phyloP scores from a whole-genome alignment of 30 jellyfish, hydroid and myxozoan genomes.

The Catostylus mosaicus region DNA sequence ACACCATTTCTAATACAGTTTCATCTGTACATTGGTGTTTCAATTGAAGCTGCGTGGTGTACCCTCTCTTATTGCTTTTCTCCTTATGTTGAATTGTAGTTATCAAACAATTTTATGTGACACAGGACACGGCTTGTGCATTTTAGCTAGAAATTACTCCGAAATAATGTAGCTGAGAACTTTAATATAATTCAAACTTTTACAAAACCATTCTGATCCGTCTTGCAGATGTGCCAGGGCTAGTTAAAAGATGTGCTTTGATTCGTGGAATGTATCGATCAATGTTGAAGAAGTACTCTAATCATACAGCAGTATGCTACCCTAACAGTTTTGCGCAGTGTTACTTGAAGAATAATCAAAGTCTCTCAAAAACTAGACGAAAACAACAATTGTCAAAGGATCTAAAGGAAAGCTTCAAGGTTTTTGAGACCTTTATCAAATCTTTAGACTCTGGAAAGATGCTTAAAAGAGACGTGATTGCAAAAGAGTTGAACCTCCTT shows the following conservation, averaged over 20 bases:
- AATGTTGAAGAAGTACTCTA: neutral
- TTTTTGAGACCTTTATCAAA: conserved; percentile 3
- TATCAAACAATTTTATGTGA: too few relatives aligned
- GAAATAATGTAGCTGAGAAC: too few relatives aligned
- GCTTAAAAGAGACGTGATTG: neutral
- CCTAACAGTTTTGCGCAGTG: neutral
- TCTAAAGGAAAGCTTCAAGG: neutral
- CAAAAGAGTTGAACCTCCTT: conserved; percentile 15
- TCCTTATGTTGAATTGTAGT: too few relatives aligned
- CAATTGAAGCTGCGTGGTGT: too few relatives aligned
- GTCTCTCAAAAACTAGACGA: neutral
- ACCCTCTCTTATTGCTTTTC: too few relatives aligned
- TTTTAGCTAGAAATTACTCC: too few relatives aligned
- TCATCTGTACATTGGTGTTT: too few relatives aligned
- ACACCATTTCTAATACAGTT: too few relatives aligned
- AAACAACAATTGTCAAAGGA: neutral
- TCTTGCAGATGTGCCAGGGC: conserved; percentile 28
- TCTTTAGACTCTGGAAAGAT: neutral
- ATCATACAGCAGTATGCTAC: conserved; percentile 19
- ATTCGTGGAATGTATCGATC: neutral
- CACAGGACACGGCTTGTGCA: too few relatives aligned
- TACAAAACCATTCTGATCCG: too few relatives aligned
- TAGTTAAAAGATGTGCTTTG: conserved; percentile 3
- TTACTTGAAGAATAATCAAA: neutral
- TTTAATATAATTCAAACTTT: too few relatives aligned